Base-by-base conservation (phyloP, 2,888 invertebrate species). In the Oegoconia quadripuncta region DNA sequence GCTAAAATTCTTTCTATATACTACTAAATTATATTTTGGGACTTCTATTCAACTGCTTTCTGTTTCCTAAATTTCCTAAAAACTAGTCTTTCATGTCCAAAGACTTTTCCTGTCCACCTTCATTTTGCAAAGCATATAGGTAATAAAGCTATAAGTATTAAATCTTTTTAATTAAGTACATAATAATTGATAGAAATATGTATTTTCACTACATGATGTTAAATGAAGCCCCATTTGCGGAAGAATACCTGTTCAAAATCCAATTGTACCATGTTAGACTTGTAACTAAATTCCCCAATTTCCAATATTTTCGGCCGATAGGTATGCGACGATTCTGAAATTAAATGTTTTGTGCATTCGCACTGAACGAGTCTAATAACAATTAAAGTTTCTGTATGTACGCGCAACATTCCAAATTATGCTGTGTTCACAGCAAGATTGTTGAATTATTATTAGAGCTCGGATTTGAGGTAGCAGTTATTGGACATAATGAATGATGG, bases 181-280 rank as follows among this genome's bases (percentile, higher is more conserved):
- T n/a, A n/a, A n/a, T n/a, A n/a, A n/a, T n/a, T n/a, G n/a, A n/a
- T n/a, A n/a, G n/a, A n/a, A n/a, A n/a, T n/a, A n/a, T n/a, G n/a
- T n/a, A n/a, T n/a, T n/a, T n/a, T 34, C 22, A 35, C 37, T 44
- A 41, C 34, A 52, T 52, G 49, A 55, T 55, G 48, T 36, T 48
- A 55, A 53, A 59, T 71, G 60, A 75, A 77, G 72, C 76, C 82
- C 82, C 82, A 45, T 68, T n/a, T 64, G 66, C 59, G 66, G 61
- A 74, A 74, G 72, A n/a, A n/a, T 84, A 84, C 84, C 84, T 86
- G 77, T 61, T 67, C 62, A 68, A 73, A 67, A 69, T 83, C 83
- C 83, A 84, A 81, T 70, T 74, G 81, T 69, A 84, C 82, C 86
- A 84, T 84, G 69, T 72, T 80, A 64, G 70, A 72, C 66, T 72